Base-by-base conservation (phyloP, 2,888 invertebrate genomes). In the Pyrocoelia pectoralis region DNA sequence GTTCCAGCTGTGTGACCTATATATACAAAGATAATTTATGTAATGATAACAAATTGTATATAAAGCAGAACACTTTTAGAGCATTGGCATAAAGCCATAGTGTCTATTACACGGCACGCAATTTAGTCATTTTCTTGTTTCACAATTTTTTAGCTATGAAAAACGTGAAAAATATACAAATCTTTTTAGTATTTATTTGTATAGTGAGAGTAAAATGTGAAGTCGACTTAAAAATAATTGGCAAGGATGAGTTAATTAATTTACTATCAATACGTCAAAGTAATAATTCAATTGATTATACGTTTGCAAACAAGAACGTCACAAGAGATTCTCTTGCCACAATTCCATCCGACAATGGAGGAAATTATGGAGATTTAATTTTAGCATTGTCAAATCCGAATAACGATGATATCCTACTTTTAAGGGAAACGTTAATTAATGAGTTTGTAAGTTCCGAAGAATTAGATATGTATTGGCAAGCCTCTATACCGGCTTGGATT, bases 331-430 rank as follows among this genome's bases (percentile, higher is more conserved):
- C 17, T 10, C 29, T 19, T 14, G 56, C 56, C 18, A 56, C 38
- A 19, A 19, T 52, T 38, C 56, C 62, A 17, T 14, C 38, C 9
- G 62, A 62, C 48, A 57, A 62, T 53, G 57, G 53, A 13, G 57
- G 53, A 19, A 62, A 62, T 56, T 62, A 62, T 38, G 62, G 62
- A 28, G 62, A 62, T 48, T 28, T 62, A 33, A 33, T 33, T 33
- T 33, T 33, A n/a, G 33, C 8, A 33, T 33, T n/a, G n/a, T 33
- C 33, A 33, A 33, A 33, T n/a, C 33, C 33, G 2, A n/a, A 33
- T n/a, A 33, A 8, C 2, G 63, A 57, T 17, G 63, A 63, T 40
- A 28, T 58, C 17, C 28, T 63, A 24, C 54, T 63, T 50, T 33
- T 58, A 28, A 53, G 63, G 24, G 63, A 63, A 46, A 63, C 57